These are phyloP conservation scores for Hippopotamus amphibius DNA, from an alignment of 2,113 vertebrate species.

Conservation along the genomic window DNA sequence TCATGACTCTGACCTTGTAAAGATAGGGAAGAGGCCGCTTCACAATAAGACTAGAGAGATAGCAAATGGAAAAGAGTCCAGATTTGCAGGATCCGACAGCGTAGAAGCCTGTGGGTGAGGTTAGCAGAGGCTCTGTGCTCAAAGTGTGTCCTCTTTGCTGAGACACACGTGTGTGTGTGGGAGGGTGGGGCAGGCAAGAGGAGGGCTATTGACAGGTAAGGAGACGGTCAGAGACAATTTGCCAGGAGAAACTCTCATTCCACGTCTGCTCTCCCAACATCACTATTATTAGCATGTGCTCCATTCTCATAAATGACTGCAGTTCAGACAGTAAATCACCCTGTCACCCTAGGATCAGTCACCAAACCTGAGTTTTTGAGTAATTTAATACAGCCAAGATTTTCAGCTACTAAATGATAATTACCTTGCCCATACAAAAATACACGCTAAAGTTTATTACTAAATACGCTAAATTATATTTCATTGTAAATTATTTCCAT, in stretches of 20 bases:
- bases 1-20: neutral
- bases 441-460: neutral
- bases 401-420: neutral
- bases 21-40: neutral
- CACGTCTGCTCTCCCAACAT: neutral
- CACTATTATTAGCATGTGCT: neutral
- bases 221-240: neutral
- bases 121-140: neutral
- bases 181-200: neutral
- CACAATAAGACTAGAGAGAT: neutral
- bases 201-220: neutral
- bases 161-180: neutral
- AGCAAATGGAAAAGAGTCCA: neutral
- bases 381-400: neutral
- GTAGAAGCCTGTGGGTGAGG: neutral
- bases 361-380: neutral
- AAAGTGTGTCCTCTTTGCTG: neutral
- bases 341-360: neutral
- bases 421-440: neutral
- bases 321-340: neutral
- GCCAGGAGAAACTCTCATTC: neutral
- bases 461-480: neutral
- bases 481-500: neutral
- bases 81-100: neutral
- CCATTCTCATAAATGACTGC: neutral